phyloP scores from a whole-genome alignment of 1,140 invertebrate genomes.

The Drosophila azteca region DNA sequence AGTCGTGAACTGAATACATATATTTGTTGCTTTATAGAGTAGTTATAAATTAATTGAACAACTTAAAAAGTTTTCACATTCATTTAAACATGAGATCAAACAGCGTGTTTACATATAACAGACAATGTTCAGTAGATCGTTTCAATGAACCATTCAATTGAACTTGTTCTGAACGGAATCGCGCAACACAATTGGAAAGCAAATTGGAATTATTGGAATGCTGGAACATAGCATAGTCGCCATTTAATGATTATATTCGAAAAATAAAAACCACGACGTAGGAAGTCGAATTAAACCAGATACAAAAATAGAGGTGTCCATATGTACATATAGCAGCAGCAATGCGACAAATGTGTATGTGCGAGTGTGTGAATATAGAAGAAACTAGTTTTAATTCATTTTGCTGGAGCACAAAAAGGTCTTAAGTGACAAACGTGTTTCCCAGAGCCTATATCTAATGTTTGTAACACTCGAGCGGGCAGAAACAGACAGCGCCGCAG shows the following conservation, averaged over 20 bases:
- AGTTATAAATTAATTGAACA: too few species aligned
- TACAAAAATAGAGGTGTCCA: slow-evolving; percentile 41
- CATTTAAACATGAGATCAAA: too few species aligned
- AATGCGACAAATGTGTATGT: slow-evolving; percentile 43
- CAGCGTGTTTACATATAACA: too few species aligned
- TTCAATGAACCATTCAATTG: too few species aligned
- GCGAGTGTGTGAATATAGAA: slow-evolving; percentile 30
- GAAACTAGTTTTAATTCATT: slow-evolving; percentile 75
- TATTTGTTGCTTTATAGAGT: too few species aligned
- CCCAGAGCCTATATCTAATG: slow-evolving; percentile 56
- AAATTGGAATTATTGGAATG: too few species aligned
- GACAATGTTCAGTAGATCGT: too few species aligned
- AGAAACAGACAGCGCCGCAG: slow-evolving; percentile 26
- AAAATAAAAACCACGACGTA: slow-evolving; percentile 16
- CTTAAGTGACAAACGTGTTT: slow-evolving; percentile 78
- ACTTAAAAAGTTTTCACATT: too few species aligned
- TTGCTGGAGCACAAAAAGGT: slow-evolving; percentile 74
- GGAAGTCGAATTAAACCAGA: slow-evolving; percentile 45
- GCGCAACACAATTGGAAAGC: too few species aligned
- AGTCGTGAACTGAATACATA: too few species aligned
- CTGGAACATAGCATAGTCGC: slow-evolving; percentile 30
- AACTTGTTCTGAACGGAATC: too few species aligned
- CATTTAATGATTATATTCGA: slow-evolving; percentile 58
- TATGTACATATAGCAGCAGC: slow-evolving; percentile 28
- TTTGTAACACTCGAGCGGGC: slow-evolving; percentile 20